Evolutionary conservation across 2,113 vertebrate species (phyloP).

Genomic region (Synodontis membranacea): DNA sequence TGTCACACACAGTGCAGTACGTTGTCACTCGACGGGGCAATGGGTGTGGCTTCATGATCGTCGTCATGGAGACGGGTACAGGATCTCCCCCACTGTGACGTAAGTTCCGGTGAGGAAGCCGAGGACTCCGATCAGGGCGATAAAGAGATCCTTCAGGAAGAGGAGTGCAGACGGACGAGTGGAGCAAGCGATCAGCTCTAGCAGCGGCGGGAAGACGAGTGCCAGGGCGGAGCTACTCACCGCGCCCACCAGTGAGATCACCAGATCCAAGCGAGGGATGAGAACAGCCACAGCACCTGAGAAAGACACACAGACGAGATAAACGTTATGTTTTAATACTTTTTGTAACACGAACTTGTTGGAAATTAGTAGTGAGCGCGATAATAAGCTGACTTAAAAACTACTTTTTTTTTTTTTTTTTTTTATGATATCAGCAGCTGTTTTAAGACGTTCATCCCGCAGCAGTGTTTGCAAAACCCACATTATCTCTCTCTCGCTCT

Average conservation of each 20-base stretch:
- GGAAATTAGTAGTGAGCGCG: no score
- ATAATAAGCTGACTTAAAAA: no score
- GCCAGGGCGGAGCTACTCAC: constrained; percentile 86
- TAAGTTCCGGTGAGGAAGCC: constrained; percentile 85
- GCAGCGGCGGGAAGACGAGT: constrained; percentile 81
- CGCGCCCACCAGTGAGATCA: constrained; percentile 83
- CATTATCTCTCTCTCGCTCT: background rate
- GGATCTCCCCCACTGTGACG: constrained; percentile 81
- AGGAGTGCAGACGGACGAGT: constrained; percentile 65
- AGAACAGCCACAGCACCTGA: constrained; percentile 51
- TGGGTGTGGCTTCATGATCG: constrained; percentile 32
- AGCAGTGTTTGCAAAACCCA: background rate
- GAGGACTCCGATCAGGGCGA: constrained; percentile 77
- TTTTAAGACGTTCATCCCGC: background rate
- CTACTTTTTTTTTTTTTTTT: no score
- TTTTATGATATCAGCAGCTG: background rate
- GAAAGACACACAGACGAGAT: background rate
- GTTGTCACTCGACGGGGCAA: background rate
- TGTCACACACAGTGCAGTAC: background rate
- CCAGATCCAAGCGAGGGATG: constrained; percentile 84
- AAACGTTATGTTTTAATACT: background rate
- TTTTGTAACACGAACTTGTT: no score
- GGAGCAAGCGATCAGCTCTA: constrained; percentile 83
- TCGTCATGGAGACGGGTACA: constrained; percentile 68
- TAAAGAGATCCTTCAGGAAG: constrained; percentile 79